These are phyloP conservation scores for Osmoderma eremita DNA, from an alignment of 2,888 invertebrate species.

Conservation along the genomic window DNA sequence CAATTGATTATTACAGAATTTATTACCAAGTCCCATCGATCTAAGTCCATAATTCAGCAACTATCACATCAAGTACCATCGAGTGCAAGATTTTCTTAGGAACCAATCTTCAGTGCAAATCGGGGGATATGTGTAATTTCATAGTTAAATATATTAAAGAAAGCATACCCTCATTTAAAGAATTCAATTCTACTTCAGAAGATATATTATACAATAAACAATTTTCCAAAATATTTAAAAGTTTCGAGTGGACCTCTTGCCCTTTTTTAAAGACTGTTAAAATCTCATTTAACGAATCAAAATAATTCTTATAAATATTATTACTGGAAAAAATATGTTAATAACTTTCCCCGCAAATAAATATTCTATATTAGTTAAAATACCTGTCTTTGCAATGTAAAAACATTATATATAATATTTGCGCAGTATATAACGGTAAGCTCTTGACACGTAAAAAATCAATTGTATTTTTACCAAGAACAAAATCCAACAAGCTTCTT, in stretches of 20 bases:
- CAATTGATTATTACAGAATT: too few relatives aligned
- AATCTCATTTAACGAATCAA: conserved; percentile 50
- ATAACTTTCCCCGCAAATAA: too few relatives aligned
- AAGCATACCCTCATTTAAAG: conserved; percentile 48
- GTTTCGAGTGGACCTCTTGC: conserved; percentile 50
- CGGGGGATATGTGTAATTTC: background rate
- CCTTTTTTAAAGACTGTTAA: conserved; percentile 50
- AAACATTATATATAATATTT: conserved; percentile 63
- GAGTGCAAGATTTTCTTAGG: too few relatives aligned
- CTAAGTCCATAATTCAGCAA: too few relatives aligned
- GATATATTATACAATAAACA: conserved; percentile 40
- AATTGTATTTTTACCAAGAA: conserved; percentile 40
- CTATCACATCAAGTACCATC: too few relatives aligned
- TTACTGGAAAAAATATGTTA: conserved; percentile 52
- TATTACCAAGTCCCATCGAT: too few relatives aligned
- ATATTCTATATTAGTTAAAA: conserved; percentile 36
- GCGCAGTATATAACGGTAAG: conserved; percentile 55
- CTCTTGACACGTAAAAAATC: conserved; percentile 38
- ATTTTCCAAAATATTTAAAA: conserved; percentile 49
- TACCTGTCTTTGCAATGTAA: conserved; percentile 67
- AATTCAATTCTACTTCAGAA: conserved; percentile 43
- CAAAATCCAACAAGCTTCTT: conserved; percentile 43
- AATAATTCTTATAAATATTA: conserved; percentile 49
- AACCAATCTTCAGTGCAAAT: too few relatives aligned
- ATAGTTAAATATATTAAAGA: background rate